These are phyloP conservation scores for Cottus gobio DNA, from an alignment of 2,113 vertebrate genomes.

Conservation along the genomic window DNA sequence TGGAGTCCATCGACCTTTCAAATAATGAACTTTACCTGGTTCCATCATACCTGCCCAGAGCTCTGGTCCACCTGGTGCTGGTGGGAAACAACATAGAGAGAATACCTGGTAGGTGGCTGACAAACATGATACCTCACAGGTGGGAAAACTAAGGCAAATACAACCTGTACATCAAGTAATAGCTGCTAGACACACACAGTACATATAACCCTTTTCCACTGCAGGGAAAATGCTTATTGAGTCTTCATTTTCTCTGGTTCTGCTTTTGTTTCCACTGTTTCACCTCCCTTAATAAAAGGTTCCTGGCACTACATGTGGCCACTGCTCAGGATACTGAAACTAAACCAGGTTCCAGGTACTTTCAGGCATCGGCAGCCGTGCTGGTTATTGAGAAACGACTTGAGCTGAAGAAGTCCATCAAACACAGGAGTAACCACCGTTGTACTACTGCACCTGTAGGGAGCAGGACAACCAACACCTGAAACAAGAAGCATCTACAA, in stretches of 20 bases:
- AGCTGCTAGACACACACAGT: not conserved
- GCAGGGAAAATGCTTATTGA: not conserved
- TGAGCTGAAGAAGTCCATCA: not conserved
- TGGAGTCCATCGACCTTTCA: slow-evolving; percentile 96
- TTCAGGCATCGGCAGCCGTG: not conserved
- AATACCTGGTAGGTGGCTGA: slow-evolving; percentile 84
- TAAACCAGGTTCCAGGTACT: not conserved
- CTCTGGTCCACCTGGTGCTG: slow-evolving; percentile 92
- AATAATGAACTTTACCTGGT: slow-evolving; percentile 94
- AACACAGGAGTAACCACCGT: not conserved
- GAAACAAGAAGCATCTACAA: not conserved
- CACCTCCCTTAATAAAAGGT: not conserved
- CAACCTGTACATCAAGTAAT: not conserved
- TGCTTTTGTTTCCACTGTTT: not conserved
- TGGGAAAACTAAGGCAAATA: not conserved
- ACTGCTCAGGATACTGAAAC: not conserved
- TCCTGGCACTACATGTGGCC: too few species aligned
- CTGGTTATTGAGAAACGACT: not conserved
- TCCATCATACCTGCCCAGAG: slow-evolving; percentile 94
- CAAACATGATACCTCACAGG: not conserved
- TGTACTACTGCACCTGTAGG: not conserved
- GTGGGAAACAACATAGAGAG: slow-evolving; percentile 95
- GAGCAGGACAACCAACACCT: not conserved
- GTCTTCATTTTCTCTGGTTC: not conserved
- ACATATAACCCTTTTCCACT: not conserved